Conservation (phyloP, 1,140 invertebrate genomes). For the Megalopta genalis region DNA sequence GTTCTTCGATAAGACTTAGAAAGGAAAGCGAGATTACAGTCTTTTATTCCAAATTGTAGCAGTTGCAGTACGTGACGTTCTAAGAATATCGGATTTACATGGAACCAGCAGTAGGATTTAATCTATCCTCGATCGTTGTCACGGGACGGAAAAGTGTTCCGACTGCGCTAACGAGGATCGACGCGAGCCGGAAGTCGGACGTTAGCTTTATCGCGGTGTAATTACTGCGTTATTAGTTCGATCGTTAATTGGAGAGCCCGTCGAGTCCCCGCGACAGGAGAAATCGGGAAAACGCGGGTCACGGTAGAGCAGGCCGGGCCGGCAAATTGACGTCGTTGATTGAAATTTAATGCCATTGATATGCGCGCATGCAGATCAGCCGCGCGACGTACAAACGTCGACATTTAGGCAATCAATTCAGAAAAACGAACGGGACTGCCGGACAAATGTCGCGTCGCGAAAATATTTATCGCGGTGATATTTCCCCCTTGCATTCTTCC, state of each 20-base stretch:
- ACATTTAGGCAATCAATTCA: not conserved
- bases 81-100: no score
- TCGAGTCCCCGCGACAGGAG: not conserved
- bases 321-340: slow-evolving; percentile 15
- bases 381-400: not conserved
- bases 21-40: no score
- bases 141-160: not conserved
- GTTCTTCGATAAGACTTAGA: no score
- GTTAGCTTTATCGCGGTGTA: not conserved
- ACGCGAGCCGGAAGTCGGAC: not conserved
- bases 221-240: slow-evolving; percentile 9
- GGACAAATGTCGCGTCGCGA: not conserved
- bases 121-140: no score
- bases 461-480: not conserved
- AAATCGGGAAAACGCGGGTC: slow-evolving; percentile 6
- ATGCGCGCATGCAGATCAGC: slow-evolving; percentile 25
- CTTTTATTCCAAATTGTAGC: no score
- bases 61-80: no score
- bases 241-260: slow-evolving; percentile 20
- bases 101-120: not conserved
- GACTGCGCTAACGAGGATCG: not conserved
- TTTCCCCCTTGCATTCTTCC: not conserved
- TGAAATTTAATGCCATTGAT: slow-evolving; percentile 36
- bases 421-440: not conserved
- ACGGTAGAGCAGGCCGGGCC: not conserved